phyloP scores from a whole-genome alignment of 1,140 invertebrate species.

The Ctenoplectra terminalis region DNA sequence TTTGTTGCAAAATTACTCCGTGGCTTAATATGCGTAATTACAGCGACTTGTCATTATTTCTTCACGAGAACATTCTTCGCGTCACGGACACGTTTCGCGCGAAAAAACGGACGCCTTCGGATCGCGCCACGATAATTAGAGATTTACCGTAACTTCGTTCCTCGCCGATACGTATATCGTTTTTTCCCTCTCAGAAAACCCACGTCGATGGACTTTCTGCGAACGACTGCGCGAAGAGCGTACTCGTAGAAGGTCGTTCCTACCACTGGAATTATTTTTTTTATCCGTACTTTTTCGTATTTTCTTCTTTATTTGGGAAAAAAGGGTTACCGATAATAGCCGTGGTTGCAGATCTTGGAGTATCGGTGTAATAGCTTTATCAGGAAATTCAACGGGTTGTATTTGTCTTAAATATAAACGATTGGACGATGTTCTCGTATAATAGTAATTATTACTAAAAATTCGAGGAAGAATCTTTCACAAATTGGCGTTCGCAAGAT shows the following conservation, averaged over 20 bases:
- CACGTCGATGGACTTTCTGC: background rate
- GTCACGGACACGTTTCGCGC: conserved; percentile 19
- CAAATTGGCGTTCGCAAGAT: background rate
- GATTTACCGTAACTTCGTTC: conserved; percentile 73
- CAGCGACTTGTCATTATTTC: conserved; percentile 59
- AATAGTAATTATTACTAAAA: background rate
- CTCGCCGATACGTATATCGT: conserved; percentile 63
- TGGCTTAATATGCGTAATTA: conserved; percentile 63
- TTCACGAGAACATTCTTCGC: conserved; percentile 43
- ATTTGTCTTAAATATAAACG: no score
- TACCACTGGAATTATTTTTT: background rate
- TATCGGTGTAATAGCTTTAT: background rate
- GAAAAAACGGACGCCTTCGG: conserved; percentile 37
- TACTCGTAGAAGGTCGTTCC: background rate
- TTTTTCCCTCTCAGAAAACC: conserved; percentile 62
- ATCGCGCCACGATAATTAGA: conserved; percentile 72
- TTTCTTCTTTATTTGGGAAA: background rate
- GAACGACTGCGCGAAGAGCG: background rate
- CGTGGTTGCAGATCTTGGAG: no score
- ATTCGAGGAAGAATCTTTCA: background rate
- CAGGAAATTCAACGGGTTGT: background rate
- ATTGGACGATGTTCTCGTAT: no score
- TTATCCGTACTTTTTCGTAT: no score
- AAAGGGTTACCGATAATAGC: background rate
- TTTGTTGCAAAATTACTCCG: conserved; percentile 37